A percentile compares a stretch with the other conserved stretches of the same genome.
phyloP scores from a whole-genome alignment of 1,140 invertebrate species.

The Eueides isabella region DNA sequence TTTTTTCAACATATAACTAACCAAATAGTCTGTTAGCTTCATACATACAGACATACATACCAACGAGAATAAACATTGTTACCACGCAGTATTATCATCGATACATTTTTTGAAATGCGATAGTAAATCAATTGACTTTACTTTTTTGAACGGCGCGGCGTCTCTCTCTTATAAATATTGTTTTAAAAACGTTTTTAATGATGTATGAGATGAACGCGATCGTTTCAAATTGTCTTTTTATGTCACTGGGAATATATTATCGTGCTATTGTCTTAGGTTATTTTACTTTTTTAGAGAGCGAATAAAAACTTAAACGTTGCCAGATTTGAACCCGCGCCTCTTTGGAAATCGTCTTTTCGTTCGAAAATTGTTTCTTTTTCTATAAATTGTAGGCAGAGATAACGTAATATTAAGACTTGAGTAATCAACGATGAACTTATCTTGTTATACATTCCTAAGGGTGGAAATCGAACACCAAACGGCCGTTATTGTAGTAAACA shows the following conservation, averaged over 20 bases:
- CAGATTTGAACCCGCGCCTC: no score
- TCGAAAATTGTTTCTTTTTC: no score
- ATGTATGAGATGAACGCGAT: conserved; percentile 40
- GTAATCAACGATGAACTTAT: no score
- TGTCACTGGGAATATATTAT: conserved; percentile 18
- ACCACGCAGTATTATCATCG: not conserved
- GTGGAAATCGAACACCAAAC: no score
- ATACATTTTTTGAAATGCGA: conserved; percentile 43
- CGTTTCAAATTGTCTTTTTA: conserved; percentile 24
- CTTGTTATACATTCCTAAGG: no score
- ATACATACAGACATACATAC: not conserved
- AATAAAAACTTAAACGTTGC: no score
- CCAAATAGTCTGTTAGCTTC: not conserved
- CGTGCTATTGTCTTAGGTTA: not conserved
- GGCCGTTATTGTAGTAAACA: no score
- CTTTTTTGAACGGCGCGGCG: conserved; percentile 55
- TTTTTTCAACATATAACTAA: no score
- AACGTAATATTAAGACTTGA: no score
- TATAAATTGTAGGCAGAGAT: no score
- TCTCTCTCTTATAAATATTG: conserved; percentile 58
- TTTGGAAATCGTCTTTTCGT: no score
- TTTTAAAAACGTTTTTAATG: conserved; percentile 66
- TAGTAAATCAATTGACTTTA: conserved; percentile 68
- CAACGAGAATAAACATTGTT: not conserved
- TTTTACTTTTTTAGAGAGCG: no score